Percentiles rank a stretch among this genome's conserved stretches.
These are phyloP conservation scores for Oreamnos americanus DNA, from an alignment of 2,113 vertebrate genomes.

Conservation along the genomic window DNA sequence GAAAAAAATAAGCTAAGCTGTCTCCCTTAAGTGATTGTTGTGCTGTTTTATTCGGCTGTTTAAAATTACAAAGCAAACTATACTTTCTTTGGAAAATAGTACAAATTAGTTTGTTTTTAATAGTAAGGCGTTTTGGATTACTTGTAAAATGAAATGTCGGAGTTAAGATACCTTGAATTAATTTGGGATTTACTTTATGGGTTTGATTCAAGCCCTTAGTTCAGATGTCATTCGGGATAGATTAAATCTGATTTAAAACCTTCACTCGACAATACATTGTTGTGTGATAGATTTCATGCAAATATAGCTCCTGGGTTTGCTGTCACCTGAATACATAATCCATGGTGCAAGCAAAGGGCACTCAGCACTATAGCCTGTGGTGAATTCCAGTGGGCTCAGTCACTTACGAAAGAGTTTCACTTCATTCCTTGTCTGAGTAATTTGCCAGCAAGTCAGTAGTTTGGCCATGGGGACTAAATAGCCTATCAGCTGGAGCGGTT, in stretches of 20 bases:
- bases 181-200: neutral
- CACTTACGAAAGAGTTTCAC: neutral
- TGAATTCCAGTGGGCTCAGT: neutral
- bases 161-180: neutral
- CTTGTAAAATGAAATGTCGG: neutral
- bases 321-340: neutral
- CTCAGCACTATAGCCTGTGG: neutral
- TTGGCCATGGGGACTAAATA: fast-evolving
- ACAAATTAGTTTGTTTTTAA: neutral
- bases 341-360: neutral
- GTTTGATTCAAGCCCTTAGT: neutral
- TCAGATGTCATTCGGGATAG: neutral
- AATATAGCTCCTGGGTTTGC: neutral
- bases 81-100: neutral
- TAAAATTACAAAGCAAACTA: neutral
- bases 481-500: neutral
- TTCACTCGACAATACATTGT: neutral
- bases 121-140: neutral
- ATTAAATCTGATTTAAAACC: neutral
- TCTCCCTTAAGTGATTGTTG: neutral
- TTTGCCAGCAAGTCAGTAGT: too few relatives aligned
- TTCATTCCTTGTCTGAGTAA: neutral
- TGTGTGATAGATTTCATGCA: neutral
- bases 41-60: neutral
- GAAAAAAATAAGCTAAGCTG: neutral